Percentiles rank a stretch among this genome's conserved stretches.
These are phyloP conservation scores for Penaeus indicus DNA, from an alignment of 1,140 invertebrate species.

Conservation along the genomic window DNA sequence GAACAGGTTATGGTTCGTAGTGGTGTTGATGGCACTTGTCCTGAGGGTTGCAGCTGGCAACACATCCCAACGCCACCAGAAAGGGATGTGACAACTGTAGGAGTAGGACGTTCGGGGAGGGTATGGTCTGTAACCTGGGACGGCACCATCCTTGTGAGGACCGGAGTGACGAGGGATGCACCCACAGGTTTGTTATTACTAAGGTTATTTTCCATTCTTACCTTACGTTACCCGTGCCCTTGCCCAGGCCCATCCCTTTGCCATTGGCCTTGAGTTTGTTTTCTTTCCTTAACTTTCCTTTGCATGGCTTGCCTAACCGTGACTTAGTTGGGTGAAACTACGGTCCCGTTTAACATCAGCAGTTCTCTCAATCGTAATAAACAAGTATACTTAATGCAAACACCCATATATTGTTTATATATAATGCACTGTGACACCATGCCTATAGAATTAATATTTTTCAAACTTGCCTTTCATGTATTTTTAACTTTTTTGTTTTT, in stretches of 20 bases:
- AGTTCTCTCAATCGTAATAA: no score
- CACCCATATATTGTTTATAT: no score
- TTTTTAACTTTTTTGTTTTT: conserved; percentile 70
- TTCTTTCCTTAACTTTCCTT: no score
- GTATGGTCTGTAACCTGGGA: conserved; percentile 88
- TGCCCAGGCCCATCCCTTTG: no score
- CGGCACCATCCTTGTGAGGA: conserved; percentile 84
- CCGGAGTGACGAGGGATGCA: conserved; percentile 81
- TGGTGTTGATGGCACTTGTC: conserved; percentile 82
- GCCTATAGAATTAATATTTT: no score
- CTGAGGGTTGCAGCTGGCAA: conserved; percentile 88
- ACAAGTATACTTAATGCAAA: no score
- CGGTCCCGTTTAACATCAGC: no score
- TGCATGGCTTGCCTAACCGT: no score
- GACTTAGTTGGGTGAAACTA: no score
- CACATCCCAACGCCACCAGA: conserved; percentile 80
- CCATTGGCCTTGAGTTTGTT: no score
- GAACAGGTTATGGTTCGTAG: conserved; percentile 84
- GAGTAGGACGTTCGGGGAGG: conserved; percentile 84
- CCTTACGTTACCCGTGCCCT: not conserved
- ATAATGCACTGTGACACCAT: no score
- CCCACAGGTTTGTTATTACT: conserved; percentile 74
- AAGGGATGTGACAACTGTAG: conserved; percentile 86
- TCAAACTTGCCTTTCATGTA: not conserved
- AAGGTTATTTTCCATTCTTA: no score